A percentile compares a stretch with the other conserved stretches of the same genome.
phyloP scores from a whole-genome alignment of 2,113 vertebrate species.

The Ochotona curzoniae region DNA sequence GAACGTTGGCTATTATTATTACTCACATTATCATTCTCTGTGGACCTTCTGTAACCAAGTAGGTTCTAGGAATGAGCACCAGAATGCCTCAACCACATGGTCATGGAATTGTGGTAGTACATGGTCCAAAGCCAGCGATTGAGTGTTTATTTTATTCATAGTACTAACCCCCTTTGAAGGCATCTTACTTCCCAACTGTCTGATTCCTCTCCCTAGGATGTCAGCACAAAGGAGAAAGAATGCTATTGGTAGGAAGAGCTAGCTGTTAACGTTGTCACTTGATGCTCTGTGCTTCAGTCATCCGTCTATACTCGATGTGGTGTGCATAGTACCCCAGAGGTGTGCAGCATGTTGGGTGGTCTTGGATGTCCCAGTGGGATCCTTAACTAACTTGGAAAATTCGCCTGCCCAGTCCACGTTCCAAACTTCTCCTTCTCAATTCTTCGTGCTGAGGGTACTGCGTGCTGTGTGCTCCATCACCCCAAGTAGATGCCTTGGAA shows the following conservation, averaged over 20 bases:
- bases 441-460: neutral
- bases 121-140: neutral
- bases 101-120: no score
- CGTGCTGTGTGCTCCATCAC: neutral
- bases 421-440: neutral
- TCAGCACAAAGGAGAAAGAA: neutral
- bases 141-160: neutral
- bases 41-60: neutral
- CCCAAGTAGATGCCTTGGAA: neutral
- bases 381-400: neutral
- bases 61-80: neutral
- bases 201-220: neutral
- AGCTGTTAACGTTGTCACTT: rapidly evolving
- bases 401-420: neutral
- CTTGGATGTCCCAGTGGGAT: neutral
- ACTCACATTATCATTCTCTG: neutral
- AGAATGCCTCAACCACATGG: neutral
- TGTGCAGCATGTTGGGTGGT: neutral
- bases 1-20: neutral
- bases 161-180: neutral
- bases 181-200: neutral
- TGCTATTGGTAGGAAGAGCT: neutral
- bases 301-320: neutral
- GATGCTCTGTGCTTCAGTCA: neutral
- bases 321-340: no score